phyloP scores from a whole-genome alignment of 37 sponge, comb jelly and placozoan genomes.

The Theonella swinhoei region DNA sequence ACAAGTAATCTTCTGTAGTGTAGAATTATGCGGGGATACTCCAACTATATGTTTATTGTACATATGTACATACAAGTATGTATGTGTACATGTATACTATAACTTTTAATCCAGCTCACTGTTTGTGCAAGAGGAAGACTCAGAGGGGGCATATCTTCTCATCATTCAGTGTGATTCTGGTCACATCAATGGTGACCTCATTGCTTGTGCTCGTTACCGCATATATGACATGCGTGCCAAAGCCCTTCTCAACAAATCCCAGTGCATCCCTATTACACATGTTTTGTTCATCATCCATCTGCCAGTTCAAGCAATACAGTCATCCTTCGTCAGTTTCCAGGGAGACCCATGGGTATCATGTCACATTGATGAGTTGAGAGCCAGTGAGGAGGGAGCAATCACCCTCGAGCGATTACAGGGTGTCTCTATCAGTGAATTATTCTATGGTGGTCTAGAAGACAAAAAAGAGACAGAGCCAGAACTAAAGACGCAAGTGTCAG shows the following conservation, averaged over 20 bases:
- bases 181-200: conserved; percentile 73
- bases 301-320: conserved; percentile 33
- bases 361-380: conserved; percentile 81
- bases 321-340: conserved; percentile 73
- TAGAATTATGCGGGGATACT: no score
- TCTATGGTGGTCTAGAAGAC: conserved; percentile 2
- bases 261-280: conserved; percentile 21
- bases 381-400: conserved; percentile 11
- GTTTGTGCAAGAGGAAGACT: background rate
- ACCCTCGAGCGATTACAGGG: conserved; percentile 16
- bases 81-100: no score
- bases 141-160: conserved; percentile 29
- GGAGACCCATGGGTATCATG: conserved; percentile 78
- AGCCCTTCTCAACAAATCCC: background rate
- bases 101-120: background rate
- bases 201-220: conserved; percentile 88
- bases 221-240: conserved; percentile 46
- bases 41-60: no score
- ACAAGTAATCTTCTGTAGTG: no score
- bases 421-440: conserved; percentile 49
- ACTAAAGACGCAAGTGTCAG: background rate
- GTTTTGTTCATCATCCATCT: conserved; percentile 75
- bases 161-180: conserved; percentile 90
- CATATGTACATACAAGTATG: no score
- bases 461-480: background rate